phyloP scores from a whole-genome alignment of 2,797 vertebrate genomes.

The Darevskia nairensis region DNA sequence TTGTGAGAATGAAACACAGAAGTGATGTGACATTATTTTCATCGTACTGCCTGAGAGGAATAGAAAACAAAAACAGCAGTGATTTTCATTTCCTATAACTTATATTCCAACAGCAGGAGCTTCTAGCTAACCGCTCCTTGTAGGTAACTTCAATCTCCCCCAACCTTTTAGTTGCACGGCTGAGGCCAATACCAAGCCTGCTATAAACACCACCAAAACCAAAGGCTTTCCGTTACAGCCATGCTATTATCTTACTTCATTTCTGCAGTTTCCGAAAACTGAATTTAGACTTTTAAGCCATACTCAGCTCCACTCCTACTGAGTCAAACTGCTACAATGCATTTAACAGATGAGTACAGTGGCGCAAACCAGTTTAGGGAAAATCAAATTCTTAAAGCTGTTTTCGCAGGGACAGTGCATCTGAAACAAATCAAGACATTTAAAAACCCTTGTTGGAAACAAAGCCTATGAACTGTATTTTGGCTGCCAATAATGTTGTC shows the following conservation, averaged over 20 bases:
- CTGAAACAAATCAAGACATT: constrained; percentile 15
- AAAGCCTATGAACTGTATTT: not conserved
- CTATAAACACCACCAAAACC: not conserved
- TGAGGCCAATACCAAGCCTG: not conserved
- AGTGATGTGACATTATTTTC: not conserved
- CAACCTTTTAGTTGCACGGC: not conserved
- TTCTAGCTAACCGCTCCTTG: not conserved
- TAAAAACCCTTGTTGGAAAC: not conserved
- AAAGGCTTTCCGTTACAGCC: not conserved
- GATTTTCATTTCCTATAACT: constrained; percentile 4
- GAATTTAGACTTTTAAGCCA: not conserved
- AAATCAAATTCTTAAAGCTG: constrained; percentile 27
- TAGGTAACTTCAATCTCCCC: not conserved
- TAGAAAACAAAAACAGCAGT: not conserved
- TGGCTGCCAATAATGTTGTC: not conserved
- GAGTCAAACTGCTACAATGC: constrained; percentile 25
- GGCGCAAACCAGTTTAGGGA: not conserved
- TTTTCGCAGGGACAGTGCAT: not conserved
- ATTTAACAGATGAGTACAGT: constrained; percentile 8
- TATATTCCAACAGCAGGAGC: not conserved
- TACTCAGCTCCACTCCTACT: constrained; percentile 14
- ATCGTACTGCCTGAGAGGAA: not conserved
- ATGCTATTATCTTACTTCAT: constrained; percentile 11
- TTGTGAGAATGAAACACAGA: not conserved
- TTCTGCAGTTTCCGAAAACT: not conserved